Base-by-base conservation (phyloP, 1,140 invertebrate species). In the Phocides pigmalion region DNA sequence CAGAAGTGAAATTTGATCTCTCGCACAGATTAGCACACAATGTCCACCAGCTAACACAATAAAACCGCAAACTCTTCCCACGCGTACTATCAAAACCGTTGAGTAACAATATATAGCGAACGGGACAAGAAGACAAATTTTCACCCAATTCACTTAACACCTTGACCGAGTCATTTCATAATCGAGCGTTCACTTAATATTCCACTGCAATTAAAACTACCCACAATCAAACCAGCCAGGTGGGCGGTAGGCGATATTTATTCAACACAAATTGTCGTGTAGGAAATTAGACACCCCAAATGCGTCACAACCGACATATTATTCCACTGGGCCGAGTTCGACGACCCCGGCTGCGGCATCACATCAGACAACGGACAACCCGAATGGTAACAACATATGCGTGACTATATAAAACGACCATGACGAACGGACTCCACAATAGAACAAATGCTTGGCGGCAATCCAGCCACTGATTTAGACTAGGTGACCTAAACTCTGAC, bases 401-500 rank as follows among this genome's bases (percentile, higher is more conserved):
- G 70, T 73, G 63, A 79, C 75, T 78, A 74, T 73, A 84, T 67
- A 80, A 81, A 79, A 86, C 70, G 70, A 79, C 70, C 69, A 79
- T 68, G 75, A 72, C 73, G 68, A 66, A 74, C 22, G 53, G 12
- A 74, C 59, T 66, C 82, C 64, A 89, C 86, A 86, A 87, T 87
- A 89, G 87, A 86, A 85, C 83, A 81, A 87, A 84, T 79, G 84
- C 73, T 89, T 89, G 87, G 87, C 83, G 70, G 62, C 68, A 67
- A 82, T 87, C 87, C 87, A 89, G 84, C 62, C 83, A 77, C 84
- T 69, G 76, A 86, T 74, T 86, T 87, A 87, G 83, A 84, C 66
- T 79, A 80, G 72, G 71, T 86, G 81, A 85, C 83, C 84, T 83
- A 76, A 79, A 78, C 69, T 62, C 54, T 61, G 50, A 53, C 46